phyloP scores from a whole-genome alignment of 2,797 vertebrate genomes.

The Poeciliopsis gracilis region DNA sequence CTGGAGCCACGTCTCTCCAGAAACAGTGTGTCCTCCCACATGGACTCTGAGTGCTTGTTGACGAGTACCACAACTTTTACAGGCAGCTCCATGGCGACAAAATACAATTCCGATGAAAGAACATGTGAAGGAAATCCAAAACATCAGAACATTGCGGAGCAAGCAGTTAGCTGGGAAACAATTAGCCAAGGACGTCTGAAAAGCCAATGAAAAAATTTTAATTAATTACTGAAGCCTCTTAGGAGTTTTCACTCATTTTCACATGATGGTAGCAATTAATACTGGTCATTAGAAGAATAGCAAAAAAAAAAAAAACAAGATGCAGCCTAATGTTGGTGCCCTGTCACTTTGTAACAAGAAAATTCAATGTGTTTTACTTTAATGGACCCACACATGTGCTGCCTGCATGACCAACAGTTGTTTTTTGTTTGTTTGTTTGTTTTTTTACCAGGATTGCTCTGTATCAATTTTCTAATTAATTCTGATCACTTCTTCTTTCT shows the following conservation, averaged over 20 bases:
- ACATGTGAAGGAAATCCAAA: not conserved
- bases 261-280: not conserved
- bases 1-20: not conserved
- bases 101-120: not conserved
- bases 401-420: not conserved
- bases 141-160: constrained; percentile 1
- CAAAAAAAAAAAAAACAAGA: not conserved
- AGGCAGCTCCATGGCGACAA: not conserved
- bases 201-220: not conserved
- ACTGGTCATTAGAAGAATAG: not conserved
- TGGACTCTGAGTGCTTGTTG: not conserved
- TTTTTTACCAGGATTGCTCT: not conserved
- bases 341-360: not conserved
- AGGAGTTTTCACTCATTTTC: not conserved
- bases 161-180: not conserved
- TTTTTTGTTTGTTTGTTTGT: too few relatives aligned
- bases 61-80: not conserved
- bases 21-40: too few relatives aligned
- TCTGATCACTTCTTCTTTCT: not conserved
- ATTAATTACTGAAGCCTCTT: not conserved
- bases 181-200: not conserved
- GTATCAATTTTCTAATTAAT: not conserved
- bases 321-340: not conserved
- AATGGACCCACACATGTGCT: not conserved
- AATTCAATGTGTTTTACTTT: not conserved